A percentile compares a stretch with the other conserved stretches of the same genome.
phyloP scores from a whole-genome alignment of 2,113 vertebrate species.

The Mustela lutreola region DNA sequence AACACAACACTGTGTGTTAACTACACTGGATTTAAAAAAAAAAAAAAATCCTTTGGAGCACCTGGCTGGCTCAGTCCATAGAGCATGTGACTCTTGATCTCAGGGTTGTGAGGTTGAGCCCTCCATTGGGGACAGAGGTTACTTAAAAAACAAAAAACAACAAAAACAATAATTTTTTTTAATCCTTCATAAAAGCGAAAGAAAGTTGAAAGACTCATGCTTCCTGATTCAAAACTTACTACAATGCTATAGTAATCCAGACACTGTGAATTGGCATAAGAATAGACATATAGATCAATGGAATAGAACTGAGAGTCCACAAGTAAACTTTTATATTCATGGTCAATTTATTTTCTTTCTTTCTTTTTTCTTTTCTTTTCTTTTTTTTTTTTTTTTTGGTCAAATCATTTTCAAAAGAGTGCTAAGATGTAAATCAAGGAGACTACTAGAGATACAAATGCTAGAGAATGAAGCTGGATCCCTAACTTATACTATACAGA shows the following conservation, averaged over 20 bases:
- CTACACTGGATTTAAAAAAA: not conserved
- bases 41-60: not conserved
- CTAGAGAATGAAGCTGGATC: slow-evolving; percentile 14
- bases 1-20: not conserved
- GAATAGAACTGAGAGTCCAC: not conserved
- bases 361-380: too few species aligned
- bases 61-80: not conserved
- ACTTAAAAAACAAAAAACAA: not conserved
- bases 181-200: not conserved
- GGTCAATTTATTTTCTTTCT: not conserved
- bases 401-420: not conserved
- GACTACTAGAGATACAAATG: not conserved
- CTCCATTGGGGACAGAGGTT: not conserved
- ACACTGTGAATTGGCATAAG: not conserved
- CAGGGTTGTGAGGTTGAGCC: not conserved
- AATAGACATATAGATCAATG: not conserved
- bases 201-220: not conserved
- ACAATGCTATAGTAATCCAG: not conserved
- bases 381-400: too few species aligned
- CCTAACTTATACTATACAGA: not conserved
- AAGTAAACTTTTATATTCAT: slow-evolving; percentile 16
- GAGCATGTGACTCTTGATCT: not conserved
- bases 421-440: not conserved
- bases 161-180: not conserved
- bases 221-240: slow-evolving; percentile 5